These are phyloP conservation scores for Anguilla obscura DNA, from an alignment of 2,797 vertebrate species.

Conservation along the genomic window DNA sequence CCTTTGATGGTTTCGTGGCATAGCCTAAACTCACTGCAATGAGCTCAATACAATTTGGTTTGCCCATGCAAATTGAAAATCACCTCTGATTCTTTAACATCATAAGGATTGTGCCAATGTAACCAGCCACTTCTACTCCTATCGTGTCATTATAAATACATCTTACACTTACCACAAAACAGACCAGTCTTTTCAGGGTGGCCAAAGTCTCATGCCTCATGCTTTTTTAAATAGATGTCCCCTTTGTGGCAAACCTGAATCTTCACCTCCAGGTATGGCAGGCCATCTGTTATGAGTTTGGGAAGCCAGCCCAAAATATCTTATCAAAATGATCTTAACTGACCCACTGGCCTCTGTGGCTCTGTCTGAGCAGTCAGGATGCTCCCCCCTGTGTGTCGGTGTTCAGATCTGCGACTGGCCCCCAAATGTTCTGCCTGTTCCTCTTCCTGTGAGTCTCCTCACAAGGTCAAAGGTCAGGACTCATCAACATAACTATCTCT, in stretches of 20 bases:
- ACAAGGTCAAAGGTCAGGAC: constrained; percentile 47
- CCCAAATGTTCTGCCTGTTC: constrained; percentile 55
- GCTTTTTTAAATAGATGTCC: neutral
- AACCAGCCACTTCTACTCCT: neutral
- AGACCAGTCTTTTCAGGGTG: neutral
- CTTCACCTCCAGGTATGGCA: neutral
- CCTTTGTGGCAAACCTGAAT: neutral
- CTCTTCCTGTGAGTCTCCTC: constrained; percentile 45
- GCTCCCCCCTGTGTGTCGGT: constrained; percentile 22
- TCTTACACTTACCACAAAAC: neutral
- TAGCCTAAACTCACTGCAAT: neutral
- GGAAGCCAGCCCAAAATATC: constrained; percentile 5
- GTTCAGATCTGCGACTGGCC: constrained; percentile 41
- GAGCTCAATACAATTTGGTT: neutral
- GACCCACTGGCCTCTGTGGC: constrained; percentile 35
- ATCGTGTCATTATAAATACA: neutral
- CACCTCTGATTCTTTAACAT: neutral
- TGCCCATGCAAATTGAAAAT: neutral
- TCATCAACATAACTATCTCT: constrained; percentile 42
- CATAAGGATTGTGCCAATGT: neutral
- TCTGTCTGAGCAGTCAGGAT: constrained; percentile 42
- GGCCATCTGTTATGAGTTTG: constrained; percentile 38
- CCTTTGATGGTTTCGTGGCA: neutral
- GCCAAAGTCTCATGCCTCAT: neutral
- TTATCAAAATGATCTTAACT: constrained; percentile 22